These are phyloP conservation scores for Lithophane ornitopus DNA, from an alignment of 2,888 invertebrate genomes.

Conservation along the genomic window DNA sequence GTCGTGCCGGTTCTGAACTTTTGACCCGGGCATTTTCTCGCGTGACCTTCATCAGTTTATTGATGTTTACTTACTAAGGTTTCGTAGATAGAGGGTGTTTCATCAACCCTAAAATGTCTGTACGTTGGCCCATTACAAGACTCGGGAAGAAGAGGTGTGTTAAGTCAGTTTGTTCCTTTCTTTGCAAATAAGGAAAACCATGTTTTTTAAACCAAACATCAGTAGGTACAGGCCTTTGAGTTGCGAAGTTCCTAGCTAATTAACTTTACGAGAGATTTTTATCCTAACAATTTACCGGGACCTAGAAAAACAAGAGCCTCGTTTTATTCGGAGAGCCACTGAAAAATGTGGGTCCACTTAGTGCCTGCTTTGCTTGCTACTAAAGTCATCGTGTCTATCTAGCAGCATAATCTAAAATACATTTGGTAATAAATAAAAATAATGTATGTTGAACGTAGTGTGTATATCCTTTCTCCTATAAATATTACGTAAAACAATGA, in stretches of 20 bases:
- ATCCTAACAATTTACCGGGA: slow-evolving; percentile 31
- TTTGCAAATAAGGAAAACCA: not conserved
- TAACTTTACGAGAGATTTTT: slow-evolving; percentile 37
- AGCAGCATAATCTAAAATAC: not conserved
- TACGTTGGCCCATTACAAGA: not conserved
- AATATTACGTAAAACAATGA: slow-evolving; percentile 10
- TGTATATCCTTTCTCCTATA: not conserved
- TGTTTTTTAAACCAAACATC: slow-evolving; percentile 6
- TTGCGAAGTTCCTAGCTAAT: slow-evolving; percentile 24
- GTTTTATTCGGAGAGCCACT: slow-evolving; percentile 36
- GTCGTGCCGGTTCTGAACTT: slow-evolving; percentile 37
- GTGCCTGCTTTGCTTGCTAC: not conserved
- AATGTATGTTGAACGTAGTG: not conserved
- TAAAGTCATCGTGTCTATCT: not conserved
- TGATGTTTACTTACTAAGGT: slow-evolving; percentile 27
- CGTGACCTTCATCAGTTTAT: slow-evolving; percentile 41
- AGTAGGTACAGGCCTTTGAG: slow-evolving; percentile 3
- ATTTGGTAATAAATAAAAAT: not conserved
- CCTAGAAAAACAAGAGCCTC: slow-evolving; percentile 26
- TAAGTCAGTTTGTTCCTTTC: not conserved
- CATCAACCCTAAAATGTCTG: not conserved
- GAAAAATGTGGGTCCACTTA: slow-evolving; percentile 25
- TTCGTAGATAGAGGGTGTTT: not conserved
- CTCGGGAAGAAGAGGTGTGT: too few species aligned
- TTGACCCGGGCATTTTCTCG: slow-evolving; percentile 35